phyloP scores from a whole-genome alignment of 1,140 invertebrate genomes.

The Formica selysi region DNA sequence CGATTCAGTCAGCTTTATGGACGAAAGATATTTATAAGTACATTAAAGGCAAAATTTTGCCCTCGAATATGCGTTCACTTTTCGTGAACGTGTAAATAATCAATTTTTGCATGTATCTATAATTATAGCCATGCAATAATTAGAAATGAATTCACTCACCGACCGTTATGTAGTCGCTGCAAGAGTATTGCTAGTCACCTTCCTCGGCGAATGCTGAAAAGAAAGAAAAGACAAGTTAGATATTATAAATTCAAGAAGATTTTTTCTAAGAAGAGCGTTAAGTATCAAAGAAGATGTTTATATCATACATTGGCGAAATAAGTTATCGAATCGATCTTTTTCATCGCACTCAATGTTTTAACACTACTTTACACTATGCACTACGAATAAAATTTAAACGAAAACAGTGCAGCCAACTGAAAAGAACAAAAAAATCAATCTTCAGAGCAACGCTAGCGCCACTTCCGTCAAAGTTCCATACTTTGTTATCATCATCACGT shows the following conservation, averaged over 20 bases:
- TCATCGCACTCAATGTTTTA: background rate
- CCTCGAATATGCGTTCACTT: too few species aligned
- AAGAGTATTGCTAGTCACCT: too few species aligned
- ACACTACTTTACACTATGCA: too few species aligned
- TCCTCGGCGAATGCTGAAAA: background rate
- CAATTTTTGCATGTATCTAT: background rate
- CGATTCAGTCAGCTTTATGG: too few species aligned
- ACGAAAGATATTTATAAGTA: too few species aligned
- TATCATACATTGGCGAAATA: too few species aligned
- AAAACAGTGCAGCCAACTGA: background rate
- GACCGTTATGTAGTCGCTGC: background rate
- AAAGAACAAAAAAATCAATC: background rate
- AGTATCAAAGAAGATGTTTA: background rate
- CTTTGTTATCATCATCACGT: background rate
- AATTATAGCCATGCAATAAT: conserved; percentile 4
- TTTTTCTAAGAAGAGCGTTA: background rate
- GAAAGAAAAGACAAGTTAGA: background rate
- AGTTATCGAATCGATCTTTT: background rate
- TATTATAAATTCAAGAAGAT: background rate
- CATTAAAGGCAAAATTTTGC: too few species aligned
- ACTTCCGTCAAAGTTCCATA: background rate
- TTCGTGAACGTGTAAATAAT: background rate
- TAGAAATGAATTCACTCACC: conserved; percentile 9
- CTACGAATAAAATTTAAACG: background rate
- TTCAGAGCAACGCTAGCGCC: background rate